These are phyloP conservation scores for Anthopleura sola DNA, from an alignment of 64 coral and sea anemone genomes.

Conservation along the genomic window DNA sequence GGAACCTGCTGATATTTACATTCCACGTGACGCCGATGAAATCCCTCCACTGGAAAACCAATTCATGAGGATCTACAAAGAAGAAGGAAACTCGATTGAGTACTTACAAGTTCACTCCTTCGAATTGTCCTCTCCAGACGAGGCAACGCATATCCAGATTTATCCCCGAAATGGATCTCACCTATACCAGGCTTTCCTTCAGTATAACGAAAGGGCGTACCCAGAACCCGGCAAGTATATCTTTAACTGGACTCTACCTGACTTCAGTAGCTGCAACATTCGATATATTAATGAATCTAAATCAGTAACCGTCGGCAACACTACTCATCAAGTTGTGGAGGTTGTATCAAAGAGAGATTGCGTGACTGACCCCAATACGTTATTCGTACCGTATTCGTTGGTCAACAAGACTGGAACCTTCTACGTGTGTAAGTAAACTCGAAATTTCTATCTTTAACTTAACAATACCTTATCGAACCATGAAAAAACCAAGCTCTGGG, in stretches of 20 bases:
- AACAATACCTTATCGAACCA: too few relatives aligned
- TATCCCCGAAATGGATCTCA: conserved; percentile 37
- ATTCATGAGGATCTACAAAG: conserved; percentile 24
- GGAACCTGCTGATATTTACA: conserved; percentile 19
- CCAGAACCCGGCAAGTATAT: conserved; percentile 31
- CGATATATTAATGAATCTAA: conserved; percentile 23
- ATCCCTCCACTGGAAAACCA: conserved; percentile 15
- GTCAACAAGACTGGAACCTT: conserved; percentile 45
- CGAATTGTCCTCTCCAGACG: conserved; percentile 31
- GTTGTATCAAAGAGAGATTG: conserved; percentile 41
- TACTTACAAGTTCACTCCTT: conserved; percentile 60
- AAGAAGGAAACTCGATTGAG: background rate
- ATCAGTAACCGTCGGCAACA: background rate
- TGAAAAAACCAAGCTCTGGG: too few relatives aligned
- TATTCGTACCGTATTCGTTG: conserved; percentile 44
- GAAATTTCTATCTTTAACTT: too few relatives aligned
- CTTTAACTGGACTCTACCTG: conserved; percentile 75
- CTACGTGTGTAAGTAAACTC: conserved; percentile 14
- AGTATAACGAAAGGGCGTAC: conserved; percentile 35
- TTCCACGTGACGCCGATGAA: conserved; percentile 43
- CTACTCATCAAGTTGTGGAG: background rate
- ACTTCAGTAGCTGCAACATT: conserved; percentile 51
- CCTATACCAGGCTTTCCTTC: conserved; percentile 28
- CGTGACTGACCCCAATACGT: conserved; percentile 48
- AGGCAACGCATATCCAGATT: conserved; percentile 60